phyloP scores from a whole-genome alignment of 2,797 vertebrate genomes.

The Distichodus sexfasciatus region DNA sequence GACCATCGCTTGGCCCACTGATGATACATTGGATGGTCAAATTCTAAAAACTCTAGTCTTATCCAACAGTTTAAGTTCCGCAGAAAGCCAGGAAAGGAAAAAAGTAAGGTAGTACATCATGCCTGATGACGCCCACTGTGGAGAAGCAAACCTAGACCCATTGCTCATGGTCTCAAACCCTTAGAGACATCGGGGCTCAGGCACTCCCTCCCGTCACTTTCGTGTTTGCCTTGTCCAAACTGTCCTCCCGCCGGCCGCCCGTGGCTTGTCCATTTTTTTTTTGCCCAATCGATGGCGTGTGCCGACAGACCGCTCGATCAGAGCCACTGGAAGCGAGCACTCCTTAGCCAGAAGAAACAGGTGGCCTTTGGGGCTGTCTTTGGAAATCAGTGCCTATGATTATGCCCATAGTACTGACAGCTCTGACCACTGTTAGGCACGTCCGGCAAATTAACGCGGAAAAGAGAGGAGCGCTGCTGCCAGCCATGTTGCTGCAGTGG shows the following conservation, averaged over 20 bases:
- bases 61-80: no score
- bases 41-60: neutral
- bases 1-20: neutral
- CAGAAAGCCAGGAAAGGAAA: neutral
- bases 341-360: conserved; percentile 40
- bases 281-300: conserved; percentile 44
- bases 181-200: conserved; percentile 7
- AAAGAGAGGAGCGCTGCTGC: conserved; percentile 24
- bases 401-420: conserved; percentile 36
- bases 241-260: conserved; percentile 34
- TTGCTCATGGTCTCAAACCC: conserved; percentile 43
- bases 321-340: conserved; percentile 19
- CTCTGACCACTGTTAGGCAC: conserved; percentile 46
- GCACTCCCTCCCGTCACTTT: conserved; percentile 43
- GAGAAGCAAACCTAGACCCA: conserved; percentile 1
- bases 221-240: conserved; percentile 49
- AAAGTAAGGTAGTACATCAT: neutral
- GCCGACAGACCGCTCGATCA: conserved; percentile 54
- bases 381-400: conserved; percentile 49
- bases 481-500: conserved; percentile 20
- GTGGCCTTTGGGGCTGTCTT: conserved; percentile 48
- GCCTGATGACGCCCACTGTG: neutral
- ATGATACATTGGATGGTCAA: conserved; percentile 4
- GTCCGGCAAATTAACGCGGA: conserved; percentile 46
- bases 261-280: conserved; percentile 35